A percentile compares a stretch with the other conserved stretches of the same genome.
phyloP scores from a whole-genome alignment of 2,113 vertebrate species.

The Rhinoptilus africanus region DNA sequence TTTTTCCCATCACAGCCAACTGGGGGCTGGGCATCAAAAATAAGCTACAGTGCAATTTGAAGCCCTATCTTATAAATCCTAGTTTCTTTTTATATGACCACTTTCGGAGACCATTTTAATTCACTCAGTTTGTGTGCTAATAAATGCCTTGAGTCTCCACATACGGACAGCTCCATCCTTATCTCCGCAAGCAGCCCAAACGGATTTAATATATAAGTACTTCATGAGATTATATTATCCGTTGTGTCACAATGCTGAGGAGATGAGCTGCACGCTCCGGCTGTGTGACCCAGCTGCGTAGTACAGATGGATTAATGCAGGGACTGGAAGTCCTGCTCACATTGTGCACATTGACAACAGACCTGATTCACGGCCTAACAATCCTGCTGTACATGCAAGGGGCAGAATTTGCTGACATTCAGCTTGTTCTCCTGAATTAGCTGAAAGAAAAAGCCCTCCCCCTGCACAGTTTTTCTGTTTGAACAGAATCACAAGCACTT shows the following conservation, averaged over 20 bases:
- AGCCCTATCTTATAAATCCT: neutral
- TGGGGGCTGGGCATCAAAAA: neutral
- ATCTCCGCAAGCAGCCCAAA: neutral
- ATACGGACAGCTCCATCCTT: neutral
- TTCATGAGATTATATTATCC: neutral
- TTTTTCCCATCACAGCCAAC: neutral
- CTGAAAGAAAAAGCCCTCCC: neutral
- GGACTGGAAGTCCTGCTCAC: neutral
- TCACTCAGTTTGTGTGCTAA: neutral
- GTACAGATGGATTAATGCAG: accelerated
- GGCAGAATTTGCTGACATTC: neutral
- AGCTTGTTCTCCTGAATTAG: neutral
- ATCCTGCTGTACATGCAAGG: neutral
- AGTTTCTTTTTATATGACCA: neutral
- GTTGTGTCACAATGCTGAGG: neutral
- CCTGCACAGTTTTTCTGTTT: neutral
- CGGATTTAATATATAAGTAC: neutral
- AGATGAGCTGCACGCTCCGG: neutral
- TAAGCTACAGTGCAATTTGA: neutral
- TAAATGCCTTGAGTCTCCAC: neutral
- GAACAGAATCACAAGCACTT: neutral
- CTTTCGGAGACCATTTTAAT: neutral
- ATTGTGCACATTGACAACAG: accelerated
- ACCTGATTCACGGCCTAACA: neutral
- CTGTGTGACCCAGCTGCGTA: neutral